A percentile compares a stretch with the other conserved stretches of the same genome.
These are phyloP conservation scores for Mesaphorura yosii DNA, from an alignment of 1,140 invertebrate species.

Conservation along the genomic window DNA sequence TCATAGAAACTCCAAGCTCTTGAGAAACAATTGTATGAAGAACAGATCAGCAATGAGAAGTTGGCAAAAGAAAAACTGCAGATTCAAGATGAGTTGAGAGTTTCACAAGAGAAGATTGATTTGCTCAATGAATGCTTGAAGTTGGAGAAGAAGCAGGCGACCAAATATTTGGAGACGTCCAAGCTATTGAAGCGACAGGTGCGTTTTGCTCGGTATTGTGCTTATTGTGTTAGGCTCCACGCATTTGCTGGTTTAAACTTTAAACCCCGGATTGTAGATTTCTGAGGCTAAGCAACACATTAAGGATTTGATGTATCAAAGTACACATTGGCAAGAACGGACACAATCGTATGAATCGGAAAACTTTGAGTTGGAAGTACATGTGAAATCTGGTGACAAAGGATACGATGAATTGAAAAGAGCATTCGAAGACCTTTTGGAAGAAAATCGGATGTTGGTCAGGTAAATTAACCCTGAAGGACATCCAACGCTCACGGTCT, in stretches of 20 bases:
- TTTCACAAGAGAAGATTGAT: slow-evolving; percentile 11
- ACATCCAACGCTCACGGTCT: no score
- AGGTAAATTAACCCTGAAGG: no score
- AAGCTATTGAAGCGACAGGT: slow-evolving; percentile 8
- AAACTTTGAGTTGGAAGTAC: slow-evolving; percentile 14
- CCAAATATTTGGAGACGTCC: not conserved
- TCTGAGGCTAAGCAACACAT: not conserved
- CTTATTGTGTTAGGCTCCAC: no score
- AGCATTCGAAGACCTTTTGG: no score
- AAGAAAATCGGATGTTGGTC: no score
- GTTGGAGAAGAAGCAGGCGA: slow-evolving; percentile 11
- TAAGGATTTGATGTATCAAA: slow-evolving; percentile 11
- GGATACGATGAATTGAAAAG: no score
- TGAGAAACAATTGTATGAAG: slow-evolving; percentile 10
- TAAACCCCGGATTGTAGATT: not conserved
- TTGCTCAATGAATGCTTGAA: not conserved
- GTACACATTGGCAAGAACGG: slow-evolving; percentile 19
- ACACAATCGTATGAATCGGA: slow-evolving; percentile 8
- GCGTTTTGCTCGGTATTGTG: not conserved
- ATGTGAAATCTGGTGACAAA: no score
- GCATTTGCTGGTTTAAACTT: no score
- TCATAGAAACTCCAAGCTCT: slow-evolving; percentile 12
- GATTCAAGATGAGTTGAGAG: not conserved
- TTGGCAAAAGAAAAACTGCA: slow-evolving; percentile 12
- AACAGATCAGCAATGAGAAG: slow-evolving; percentile 1